phyloP scores from a whole-genome alignment of 2,797 vertebrate species.

The Tamandua tetradactyla region DNA sequence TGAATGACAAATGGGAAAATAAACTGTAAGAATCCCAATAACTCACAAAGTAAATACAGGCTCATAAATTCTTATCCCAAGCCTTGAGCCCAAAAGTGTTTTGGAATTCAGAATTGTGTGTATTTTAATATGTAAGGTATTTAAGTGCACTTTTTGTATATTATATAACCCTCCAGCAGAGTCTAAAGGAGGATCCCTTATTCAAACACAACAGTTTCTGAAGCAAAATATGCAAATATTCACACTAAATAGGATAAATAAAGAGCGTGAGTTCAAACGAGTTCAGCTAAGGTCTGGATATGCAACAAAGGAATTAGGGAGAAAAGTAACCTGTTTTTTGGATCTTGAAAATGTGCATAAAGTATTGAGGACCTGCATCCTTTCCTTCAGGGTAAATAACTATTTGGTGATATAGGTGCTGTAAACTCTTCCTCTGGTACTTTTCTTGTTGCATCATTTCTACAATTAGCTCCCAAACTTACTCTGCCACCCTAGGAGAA shows the following conservation, averaged over 20 bases:
- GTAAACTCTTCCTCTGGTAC: neutral
- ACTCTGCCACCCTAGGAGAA: neutral
- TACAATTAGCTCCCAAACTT: neutral
- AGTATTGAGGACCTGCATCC: neutral
- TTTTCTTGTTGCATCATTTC: neutral
- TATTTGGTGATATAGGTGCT: neutral
- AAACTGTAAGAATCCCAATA: neutral
- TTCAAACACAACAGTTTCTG: slow-evolving; percentile 38
- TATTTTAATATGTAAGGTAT: neutral
- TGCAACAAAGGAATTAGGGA: neutral
- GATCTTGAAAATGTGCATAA: neutral
- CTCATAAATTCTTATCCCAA: neutral
- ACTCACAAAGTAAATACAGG: neutral
- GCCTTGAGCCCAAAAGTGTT: neutral
- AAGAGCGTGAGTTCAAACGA: neutral
- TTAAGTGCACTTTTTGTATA: neutral
- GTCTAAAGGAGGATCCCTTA: neutral
- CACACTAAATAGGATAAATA: neutral
- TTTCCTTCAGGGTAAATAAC: neutral
- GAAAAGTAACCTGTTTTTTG: neutral
- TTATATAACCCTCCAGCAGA: neutral
- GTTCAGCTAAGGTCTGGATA: no score
- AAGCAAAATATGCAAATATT: slow-evolving; percentile 28
- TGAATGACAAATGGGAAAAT: neutral
- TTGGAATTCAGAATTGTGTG: neutral